phyloP scores from a whole-genome alignment of 1,140 invertebrate species.

The Trichonephila clavipes region DNA sequence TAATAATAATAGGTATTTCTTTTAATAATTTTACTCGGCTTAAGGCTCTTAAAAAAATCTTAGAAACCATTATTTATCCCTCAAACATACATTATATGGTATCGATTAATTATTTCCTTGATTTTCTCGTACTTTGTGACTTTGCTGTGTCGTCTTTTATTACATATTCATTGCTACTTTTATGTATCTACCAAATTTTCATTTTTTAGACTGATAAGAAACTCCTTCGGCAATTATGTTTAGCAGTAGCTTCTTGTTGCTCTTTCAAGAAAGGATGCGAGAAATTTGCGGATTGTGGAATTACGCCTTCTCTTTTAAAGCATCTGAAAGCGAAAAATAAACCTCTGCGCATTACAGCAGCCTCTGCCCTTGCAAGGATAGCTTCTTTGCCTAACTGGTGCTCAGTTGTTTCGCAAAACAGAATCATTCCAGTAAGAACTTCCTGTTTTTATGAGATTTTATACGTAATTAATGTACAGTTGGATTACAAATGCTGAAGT shows the following conservation, averaged over 20 bases:
- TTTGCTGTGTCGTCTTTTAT: too few species aligned
- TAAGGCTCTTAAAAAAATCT: too few species aligned
- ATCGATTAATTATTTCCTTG: too few species aligned
- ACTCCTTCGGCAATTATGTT: conserved; percentile 67
- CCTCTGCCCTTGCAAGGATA: conserved; percentile 48
- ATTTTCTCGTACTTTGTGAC: too few species aligned
- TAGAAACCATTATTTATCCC: too few species aligned
- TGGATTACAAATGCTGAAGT: too few species aligned
- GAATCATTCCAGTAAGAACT: conserved; percentile 60
- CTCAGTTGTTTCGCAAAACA: conserved; percentile 24
- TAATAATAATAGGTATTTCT: too few species aligned
- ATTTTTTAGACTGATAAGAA: conserved; percentile 57
- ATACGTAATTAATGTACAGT: too few species aligned
- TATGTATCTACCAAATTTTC: neutral
- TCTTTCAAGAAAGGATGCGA: conserved; percentile 66
- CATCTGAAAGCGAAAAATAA: conserved; percentile 59
- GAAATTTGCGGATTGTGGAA: conserved; percentile 68
- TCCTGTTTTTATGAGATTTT: neutral
- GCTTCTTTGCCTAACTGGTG: conserved; percentile 63
- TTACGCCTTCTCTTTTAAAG: conserved; percentile 40
- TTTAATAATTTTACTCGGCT: too few species aligned
- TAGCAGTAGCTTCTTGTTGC: conserved; percentile 67
- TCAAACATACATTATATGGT: too few species aligned
- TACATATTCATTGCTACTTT: neutral
- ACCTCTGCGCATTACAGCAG: conserved; percentile 45